These are phyloP conservation scores for Hirtodrosophila confusa DNA, from an alignment of 2,888 invertebrate genomes.

Conservation along the genomic window DNA sequence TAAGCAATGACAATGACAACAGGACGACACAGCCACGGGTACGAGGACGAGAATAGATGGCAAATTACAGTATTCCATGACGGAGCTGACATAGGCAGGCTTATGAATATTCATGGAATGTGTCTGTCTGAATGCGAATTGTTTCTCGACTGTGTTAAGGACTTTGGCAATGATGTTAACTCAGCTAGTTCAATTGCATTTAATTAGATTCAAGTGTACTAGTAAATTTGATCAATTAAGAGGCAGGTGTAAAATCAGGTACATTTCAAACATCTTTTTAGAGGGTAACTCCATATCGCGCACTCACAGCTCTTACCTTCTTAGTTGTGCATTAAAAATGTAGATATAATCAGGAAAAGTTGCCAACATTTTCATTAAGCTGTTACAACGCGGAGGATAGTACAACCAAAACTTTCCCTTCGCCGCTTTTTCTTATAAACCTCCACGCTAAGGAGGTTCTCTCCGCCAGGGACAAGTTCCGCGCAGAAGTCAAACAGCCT, in stretches of 20 bases:
- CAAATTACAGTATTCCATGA: conserved; percentile 13
- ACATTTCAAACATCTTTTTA: not conserved
- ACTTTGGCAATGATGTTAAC: conserved; percentile 8
- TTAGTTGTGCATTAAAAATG: conserved; percentile 1
- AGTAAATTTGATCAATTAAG: conserved; percentile 36
- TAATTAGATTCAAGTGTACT: conserved; percentile 37
- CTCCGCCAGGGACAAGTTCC: not conserved
- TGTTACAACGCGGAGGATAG: conserved; percentile 4
- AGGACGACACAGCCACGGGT: conserved; percentile 3
- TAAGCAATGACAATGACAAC: conserved; percentile 14
- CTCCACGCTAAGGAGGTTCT: not conserved
- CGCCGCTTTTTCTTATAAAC: not conserved
- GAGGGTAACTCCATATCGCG: not conserved
- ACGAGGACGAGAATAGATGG: conserved; percentile 12
- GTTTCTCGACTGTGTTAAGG: conserved; percentile 3
- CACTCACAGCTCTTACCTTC: not conserved
- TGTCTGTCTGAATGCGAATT: conserved; percentile 10
- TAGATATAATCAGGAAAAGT: conserved; percentile 5
- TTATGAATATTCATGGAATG: conserved; percentile 42
- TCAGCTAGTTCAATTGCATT: conserved; percentile 30
- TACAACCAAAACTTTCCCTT: conserved; percentile 6
- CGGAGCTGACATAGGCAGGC: conserved; percentile 1
- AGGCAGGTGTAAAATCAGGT: not conserved
- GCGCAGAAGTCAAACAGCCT: conserved; percentile 16
- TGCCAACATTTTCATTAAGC: conserved; percentile 17